Percentiles rank a stretch among this genome's conserved stretches.
These are phyloP conservation scores for Sebastes umbrosus DNA, from an alignment of 2,797 vertebrate species.

Conservation along the genomic window DNA sequence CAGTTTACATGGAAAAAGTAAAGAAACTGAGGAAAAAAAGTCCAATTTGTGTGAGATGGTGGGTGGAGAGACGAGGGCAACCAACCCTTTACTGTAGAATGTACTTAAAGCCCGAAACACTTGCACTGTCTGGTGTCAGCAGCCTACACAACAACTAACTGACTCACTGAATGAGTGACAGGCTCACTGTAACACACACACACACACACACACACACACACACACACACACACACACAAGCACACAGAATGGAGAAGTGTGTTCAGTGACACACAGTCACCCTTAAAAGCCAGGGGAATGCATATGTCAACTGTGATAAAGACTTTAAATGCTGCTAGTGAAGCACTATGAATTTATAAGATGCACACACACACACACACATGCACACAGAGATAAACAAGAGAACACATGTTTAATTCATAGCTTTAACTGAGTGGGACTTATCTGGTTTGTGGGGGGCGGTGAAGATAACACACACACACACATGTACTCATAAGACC, in stretches of 20 bases:
- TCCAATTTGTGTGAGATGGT: background rate
- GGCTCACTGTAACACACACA: background rate
- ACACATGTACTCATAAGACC: background rate
- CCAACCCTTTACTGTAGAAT: background rate
- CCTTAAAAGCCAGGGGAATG: slow-evolving; percentile 21
- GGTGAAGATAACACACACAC: slow-evolving; percentile 1
- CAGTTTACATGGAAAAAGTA: background rate
- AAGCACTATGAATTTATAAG: slow-evolving; percentile 15
- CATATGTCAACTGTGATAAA: slow-evolving; percentile 44
- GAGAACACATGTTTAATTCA: slow-evolving; percentile 48
- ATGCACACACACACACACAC: background rate
- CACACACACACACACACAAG: background rate
- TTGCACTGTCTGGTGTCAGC: background rate
- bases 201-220: background rate
- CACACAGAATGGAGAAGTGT: background rate
- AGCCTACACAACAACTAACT: background rate
- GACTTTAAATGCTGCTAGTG: slow-evolving; percentile 21
- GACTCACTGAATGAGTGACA: background rate
- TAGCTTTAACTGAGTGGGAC: slow-evolving; percentile 26
- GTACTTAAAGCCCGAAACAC: background rate
- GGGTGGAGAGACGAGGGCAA: background rate
- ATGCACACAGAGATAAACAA: slow-evolving; percentile 25
- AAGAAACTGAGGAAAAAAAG: background rate
- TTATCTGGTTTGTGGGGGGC: slow-evolving; percentile 35
- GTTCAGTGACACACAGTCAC: slow-evolving; percentile 3